These are phyloP conservation scores for Sturmia bella DNA, from an alignment of 2,888 invertebrate genomes.

Conservation along the genomic window DNA sequence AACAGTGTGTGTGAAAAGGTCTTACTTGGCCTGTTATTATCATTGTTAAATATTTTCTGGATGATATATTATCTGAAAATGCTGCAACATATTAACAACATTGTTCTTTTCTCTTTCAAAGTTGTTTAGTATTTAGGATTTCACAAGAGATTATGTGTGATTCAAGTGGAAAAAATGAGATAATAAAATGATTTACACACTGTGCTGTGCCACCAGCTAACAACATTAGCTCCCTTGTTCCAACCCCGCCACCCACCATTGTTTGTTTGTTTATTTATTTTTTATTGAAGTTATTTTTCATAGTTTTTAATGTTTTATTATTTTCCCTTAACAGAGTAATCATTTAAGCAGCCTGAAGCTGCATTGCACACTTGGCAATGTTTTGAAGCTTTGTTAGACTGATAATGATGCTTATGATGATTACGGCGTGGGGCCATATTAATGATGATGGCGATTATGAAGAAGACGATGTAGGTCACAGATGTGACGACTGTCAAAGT, in stretches of 20 bases:
- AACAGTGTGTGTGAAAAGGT: too few species aligned
- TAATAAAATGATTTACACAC: too few species aligned
- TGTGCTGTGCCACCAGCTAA: too few species aligned
- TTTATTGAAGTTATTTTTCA: background rate
- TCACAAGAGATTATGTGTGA: too few species aligned
- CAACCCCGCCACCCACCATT: background rate
- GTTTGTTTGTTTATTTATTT: background rate
- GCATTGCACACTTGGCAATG: slow-evolving; percentile 8
- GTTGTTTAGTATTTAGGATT: too few species aligned
- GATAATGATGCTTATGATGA: background rate
- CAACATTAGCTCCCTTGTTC: too few species aligned
- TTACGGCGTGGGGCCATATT: slow-evolving; percentile 13
- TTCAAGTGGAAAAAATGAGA: too few species aligned
- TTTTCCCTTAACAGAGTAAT: slow-evolving; percentile 47
- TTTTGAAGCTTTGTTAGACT: background rate
- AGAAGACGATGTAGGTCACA: slow-evolving; percentile 63
- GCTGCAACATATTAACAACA: too few species aligned
- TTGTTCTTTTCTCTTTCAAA: too few species aligned
- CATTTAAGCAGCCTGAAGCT: slow-evolving; percentile 45
- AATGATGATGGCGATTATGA: slow-evolving; percentile 38
- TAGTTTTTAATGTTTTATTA: slow-evolving; percentile 27
- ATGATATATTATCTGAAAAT: too few species aligned
- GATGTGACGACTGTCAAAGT: slow-evolving; percentile 57
- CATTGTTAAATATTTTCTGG: too few species aligned
- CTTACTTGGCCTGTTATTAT: too few species aligned